Base-by-base conservation (phyloP, 2,888 invertebrate genomes). In the Ganaspis brasiliensis region DNA sequence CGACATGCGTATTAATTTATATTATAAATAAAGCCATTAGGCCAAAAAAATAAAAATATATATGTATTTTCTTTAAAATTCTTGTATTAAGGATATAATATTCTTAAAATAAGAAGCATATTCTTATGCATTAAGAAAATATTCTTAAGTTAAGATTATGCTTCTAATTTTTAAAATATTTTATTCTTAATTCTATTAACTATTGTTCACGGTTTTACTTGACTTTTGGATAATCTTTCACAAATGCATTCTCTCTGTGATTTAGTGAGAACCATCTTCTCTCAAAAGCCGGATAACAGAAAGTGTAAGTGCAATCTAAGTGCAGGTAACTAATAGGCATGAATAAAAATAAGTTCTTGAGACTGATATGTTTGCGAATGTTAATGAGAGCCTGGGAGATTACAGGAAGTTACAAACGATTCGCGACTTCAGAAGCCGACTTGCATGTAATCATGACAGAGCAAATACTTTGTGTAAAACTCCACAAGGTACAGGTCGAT, bases 221-320 rank as follows among this genome's bases (percentile, higher is more conserved):
- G n/a, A n/a, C n/a, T n/a, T n/a, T 49, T n/a, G n/a, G 49, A 14
- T n/a, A 49, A n/a, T 49, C 12, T 49, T 49, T 49, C 12, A 49
- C 49, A 5, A 2, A 52, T 4, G 9, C 16, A 9, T 14, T n/a
- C n/a, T n/a, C n/a, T 31, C 26, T 31, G 59, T 4, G 59, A 59
- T n/a, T n/a, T n/a, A n/a, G n/a, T n/a, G 26, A 59, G n/a, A 35
- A 31, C 59, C 26, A 31, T 24, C 59, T 31, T 59, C n/a, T 59
- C 59, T n/a, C 16, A 10, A 9, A 61, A 37, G 21, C 67, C n/a
- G 63, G 57, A 67, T 72, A 55, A 74, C 77, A 49, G 73, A 79
- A 78, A 76, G 70, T 82, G 75, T 76, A 84, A 86, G 85, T 87
- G 87, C 86, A 84, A 85, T 87, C 82, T 76, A 73, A 73, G 75